Base-by-base conservation (phyloP, 2,888 invertebrate genomes). In the Steinernema carpocapsae region DNA sequence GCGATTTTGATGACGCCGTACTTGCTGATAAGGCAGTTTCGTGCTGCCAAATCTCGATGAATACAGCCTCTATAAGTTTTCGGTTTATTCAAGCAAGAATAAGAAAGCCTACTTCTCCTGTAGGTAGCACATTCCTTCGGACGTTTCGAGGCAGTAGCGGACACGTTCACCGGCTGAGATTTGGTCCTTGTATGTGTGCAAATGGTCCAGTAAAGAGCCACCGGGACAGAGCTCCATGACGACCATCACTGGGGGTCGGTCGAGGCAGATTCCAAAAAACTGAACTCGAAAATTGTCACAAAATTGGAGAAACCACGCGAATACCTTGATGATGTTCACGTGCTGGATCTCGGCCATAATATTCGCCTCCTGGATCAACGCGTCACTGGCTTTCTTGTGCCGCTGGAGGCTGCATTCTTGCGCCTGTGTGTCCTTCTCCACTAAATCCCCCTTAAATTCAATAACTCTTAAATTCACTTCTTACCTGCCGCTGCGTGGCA, bases 191-290 rank as follows among this genome's bases (percentile, higher is more conserved):
- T 51, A 17, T 10, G 75, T 75, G 0, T 51, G 46, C 1, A 84
- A 76, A 74, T 83, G 82, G 3, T 52, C 24, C 3, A 77, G 73
- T 12, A 84, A 72, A 4, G 76, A 75, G 7, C 82, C 82, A 0
- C 83, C 83, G 0, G 80, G 78, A 64, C 96, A 96, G 77, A 95
- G 91, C 90, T 97, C 97, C 97, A 97, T 97, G 43, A 97, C 95
- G 86, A 97, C 96, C 95, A 97, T 96, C 75, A 97, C 95, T 0
- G 97, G 97, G 86, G 96, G 95, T 87, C 95, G 94, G 89, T 96
- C 95, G 78, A 96, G 95, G 84, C 95, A 96, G 83, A 97, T 96
- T 32, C 97, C 97, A 83, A 96, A 95, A 46, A 97, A 91, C 87
- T 94, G 75, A 52, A 83, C 72, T 32, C 26, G 10, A 52, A 37